phyloP scores from a whole-genome alignment of 2,797 vertebrate genomes.

The Falco concolor region DNA sequence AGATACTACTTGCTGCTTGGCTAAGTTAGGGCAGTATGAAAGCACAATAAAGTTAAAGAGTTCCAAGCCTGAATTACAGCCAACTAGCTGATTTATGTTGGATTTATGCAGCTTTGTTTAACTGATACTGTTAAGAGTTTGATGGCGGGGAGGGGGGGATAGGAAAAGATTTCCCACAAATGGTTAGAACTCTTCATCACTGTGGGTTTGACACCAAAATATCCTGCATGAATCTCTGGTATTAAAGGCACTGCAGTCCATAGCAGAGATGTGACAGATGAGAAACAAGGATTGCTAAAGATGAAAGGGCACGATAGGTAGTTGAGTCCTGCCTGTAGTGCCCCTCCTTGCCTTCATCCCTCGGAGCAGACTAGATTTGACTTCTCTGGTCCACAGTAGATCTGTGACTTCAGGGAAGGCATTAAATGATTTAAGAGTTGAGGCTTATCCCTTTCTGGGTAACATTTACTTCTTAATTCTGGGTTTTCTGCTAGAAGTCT shows the following conservation, averaged over 20 bases:
- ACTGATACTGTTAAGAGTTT: neutral
- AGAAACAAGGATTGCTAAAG: neutral
- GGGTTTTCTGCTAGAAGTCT: neutral
- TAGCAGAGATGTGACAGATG: neutral
- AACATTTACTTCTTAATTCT: neutral
- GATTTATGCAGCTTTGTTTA: neutral
- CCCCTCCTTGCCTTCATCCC: neutral
- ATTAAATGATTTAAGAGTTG: constrained; percentile 26
- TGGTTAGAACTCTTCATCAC: neutral
- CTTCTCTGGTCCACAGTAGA: neutral
- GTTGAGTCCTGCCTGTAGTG: neutral
- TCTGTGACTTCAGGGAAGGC: neutral
- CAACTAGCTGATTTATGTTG: neutral
- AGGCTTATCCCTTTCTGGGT: neutral
- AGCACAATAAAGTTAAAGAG: neutral
- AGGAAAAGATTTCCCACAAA: neutral
- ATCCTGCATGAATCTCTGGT: neutral
- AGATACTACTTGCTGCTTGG: neutral
- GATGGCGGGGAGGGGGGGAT: accelerated
- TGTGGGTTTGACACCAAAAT: neutral
- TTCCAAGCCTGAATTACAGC: neutral
- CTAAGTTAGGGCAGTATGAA: neutral
- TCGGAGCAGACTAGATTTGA: neutral
- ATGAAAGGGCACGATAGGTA: neutral
- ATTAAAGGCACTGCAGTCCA: neutral